phyloP scores from a whole-genome alignment of 2,113 vertebrate species.

The Dipodomys ordii region DNA sequence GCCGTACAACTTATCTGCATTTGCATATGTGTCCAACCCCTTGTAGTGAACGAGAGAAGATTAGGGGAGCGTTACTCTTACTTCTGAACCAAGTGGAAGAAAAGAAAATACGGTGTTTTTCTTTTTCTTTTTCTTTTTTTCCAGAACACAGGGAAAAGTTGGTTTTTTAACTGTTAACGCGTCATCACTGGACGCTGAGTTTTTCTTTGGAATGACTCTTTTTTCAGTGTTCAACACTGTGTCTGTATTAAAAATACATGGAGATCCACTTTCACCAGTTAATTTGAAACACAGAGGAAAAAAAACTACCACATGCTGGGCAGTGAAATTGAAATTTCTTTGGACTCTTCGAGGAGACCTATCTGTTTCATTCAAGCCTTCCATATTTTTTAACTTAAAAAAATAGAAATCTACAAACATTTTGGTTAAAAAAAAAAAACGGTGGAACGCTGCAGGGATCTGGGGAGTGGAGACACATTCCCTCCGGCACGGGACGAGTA shows the following conservation, averaged over 20 bases:
- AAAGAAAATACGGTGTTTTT: background rate
- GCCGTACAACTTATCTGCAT: conserved; percentile 55
- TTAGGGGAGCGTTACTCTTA: conserved; percentile 64
- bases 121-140: background rate
- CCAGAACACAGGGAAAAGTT: conserved; percentile 12
- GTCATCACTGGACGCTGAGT: conserved; percentile 78
- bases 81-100: conserved; percentile 29
- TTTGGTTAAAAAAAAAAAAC: conserved; percentile 87
- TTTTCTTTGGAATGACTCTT: conserved; percentile 78
- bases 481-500: conserved; percentile 82
- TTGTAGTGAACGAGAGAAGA: conserved; percentile 53
- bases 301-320: conserved; percentile 86
- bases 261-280: conserved; percentile 86
- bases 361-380: conserved; percentile 86
- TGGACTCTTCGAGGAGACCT: conserved; percentile 84
- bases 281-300: conserved; percentile 86
- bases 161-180: conserved; percentile 72
- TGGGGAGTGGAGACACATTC: conserved; percentile 80
- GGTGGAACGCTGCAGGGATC: conserved; percentile 80
- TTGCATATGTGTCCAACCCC: conserved; percentile 60
- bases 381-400: conserved; percentile 87
- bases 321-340: conserved; percentile 88
- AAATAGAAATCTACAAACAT: conserved; percentile 86
- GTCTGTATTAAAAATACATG: conserved; percentile 86
- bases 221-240: conserved; percentile 81